These are phyloP conservation scores for Tyto alba DNA, from an alignment of 2,113 vertebrate species.

Conservation along the genomic window DNA sequence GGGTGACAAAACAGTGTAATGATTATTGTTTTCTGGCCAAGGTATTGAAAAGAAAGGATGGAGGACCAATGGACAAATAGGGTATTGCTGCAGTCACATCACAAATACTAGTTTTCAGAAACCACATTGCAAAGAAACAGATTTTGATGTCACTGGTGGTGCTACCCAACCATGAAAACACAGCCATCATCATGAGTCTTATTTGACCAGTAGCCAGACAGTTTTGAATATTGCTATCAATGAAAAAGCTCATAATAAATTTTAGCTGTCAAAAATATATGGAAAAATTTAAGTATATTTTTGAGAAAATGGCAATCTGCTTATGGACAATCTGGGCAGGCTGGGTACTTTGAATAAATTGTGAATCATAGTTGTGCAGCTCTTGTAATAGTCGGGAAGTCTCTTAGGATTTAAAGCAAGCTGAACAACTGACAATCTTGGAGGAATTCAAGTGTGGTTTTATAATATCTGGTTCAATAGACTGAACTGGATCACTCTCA, in stretches of 20 bases:
- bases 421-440: slow-evolving; percentile 79
- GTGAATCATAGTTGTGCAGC: slow-evolving; percentile 18
- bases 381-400: slow-evolving; percentile 15
- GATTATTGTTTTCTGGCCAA: background rate
- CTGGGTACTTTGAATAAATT: background rate
- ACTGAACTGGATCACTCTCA: slow-evolving; percentile 85
- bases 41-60: background rate
- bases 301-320: background rate
- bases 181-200: background rate
- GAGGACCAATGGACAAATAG: background rate
- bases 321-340: background rate
- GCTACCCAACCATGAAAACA: background rate
- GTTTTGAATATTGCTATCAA: background rate
- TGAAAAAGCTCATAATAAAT: background rate
- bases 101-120: background rate
- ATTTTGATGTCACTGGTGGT: background rate
- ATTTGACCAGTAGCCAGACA: background rate
- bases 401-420: slow-evolving; percentile 83
- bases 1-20: background rate
- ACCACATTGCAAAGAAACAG: background rate
- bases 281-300: background rate
- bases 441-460: slow-evolving; percentile 81
- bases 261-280: background rate
- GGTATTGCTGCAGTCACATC: background rate
- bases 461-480: slow-evolving; percentile 81